Evolutionary conservation across 2,797 vertebrate genomes (phyloP).

Genomic region (Craterocephalus amniculus): DNA sequence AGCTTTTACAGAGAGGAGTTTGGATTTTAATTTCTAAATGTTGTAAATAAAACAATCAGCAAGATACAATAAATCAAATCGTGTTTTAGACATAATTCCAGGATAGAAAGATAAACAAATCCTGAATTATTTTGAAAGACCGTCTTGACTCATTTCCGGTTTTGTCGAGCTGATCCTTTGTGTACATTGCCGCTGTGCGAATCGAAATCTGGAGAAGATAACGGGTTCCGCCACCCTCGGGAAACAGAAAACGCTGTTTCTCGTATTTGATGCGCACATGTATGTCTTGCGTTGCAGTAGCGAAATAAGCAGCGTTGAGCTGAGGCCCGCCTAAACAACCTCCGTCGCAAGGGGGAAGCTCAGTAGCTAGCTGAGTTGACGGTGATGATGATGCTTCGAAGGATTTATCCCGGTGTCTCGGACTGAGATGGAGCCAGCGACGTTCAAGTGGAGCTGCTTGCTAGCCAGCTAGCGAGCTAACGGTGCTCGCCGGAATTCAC

Average conservation of each 20-base stretch:
- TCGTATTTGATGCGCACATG: conserved; percentile 16
- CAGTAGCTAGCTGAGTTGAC: conserved; percentile 54
- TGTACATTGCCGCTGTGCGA: conserved; percentile 38
- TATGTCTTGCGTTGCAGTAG: background rate
- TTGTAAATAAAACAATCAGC: too few relatives aligned
- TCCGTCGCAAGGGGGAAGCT: conserved; percentile 27
- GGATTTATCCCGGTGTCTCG: conserved; percentile 73
- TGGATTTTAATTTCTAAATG: too few relatives aligned
- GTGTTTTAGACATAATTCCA: background rate
- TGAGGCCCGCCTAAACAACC: background rate
- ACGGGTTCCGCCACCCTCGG: conserved; percentile 42
- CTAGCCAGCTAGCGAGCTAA: conserved; percentile 69
- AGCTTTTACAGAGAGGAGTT: too few relatives aligned
- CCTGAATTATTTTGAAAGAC: conserved; percentile 59
- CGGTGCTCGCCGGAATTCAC: conserved; percentile 44
- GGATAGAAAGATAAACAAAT: too few relatives aligned
- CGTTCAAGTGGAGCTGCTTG: conserved; percentile 66
- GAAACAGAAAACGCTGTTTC: conserved; percentile 11
- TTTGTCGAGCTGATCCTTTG: conserved; percentile 18
- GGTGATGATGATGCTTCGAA: conserved; percentile 58
- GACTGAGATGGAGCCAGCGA: conserved; percentile 77
- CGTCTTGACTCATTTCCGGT: background rate
- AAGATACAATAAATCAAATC: background rate
- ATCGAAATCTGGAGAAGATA: conserved; percentile 58
- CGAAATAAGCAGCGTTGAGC: conserved; percentile 1